Base-by-base conservation (phyloP, 2,113 vertebrate genomes). In the Rhagologus leucostigma region DNA sequence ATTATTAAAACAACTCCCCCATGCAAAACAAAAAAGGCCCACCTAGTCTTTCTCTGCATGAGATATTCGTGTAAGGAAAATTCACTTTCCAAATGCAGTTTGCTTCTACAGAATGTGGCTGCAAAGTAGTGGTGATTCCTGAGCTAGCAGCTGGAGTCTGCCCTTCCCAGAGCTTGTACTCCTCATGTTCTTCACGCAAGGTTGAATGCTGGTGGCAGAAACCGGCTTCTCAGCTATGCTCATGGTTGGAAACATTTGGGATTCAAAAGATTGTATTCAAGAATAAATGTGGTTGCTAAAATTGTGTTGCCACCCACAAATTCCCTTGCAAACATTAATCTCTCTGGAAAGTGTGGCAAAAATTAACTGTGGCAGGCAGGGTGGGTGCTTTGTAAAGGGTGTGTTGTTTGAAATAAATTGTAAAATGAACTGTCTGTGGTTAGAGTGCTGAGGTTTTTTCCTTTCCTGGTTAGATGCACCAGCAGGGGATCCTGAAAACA, bases 401-500 rank as follows among this genome's bases (percentile, higher is more conserved):
- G 11, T 74, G 29, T 10, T 85, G 32, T 79, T 92, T 75, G 41
- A 57, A 85, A 39, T 78, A n/a, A 85, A 22, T 19, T 85, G 71
- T 76, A 7, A 70, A 49, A 42, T 14, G 3, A 35, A 9, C 35
- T 19, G 64, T 33, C 37, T 32, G 10, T 74, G 26, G 49, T 74
- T 79, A 50, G 3, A 0, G 60, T 70, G 77, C 87, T 97, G 84
- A 79, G 11, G 1, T 16, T 15, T 79, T 68, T 42, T 47, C 74
- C 35, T 94, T 94, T 71, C 39, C 65, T 7, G 79, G 44, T 33
- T 46, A 99, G 99, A 99, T 99, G 99, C 99, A 99, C 89, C 99
- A 99, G 97, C 99, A 99, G 96, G 99, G 99, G 56, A 99, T 99
- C 91, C 97, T 99, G 97, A 99, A 99, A 97, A 99, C 99, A 0